Evolutionary conservation across 2,797 vertebrate species (phyloP).

Genomic region (Xyrichtys novacula): DNA sequence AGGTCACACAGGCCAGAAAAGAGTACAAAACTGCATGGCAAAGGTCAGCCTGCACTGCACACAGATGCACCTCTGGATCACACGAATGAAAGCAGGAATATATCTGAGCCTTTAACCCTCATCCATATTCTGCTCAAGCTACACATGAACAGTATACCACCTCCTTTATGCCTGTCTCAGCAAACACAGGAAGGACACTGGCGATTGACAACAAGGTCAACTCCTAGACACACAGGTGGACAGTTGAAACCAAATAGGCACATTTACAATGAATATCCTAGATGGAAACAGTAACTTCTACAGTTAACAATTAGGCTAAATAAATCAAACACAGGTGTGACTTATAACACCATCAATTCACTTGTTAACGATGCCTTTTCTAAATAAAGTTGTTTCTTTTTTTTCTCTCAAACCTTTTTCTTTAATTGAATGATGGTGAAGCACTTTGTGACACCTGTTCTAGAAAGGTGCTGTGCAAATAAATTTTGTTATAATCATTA

Average conservation of each 20-base stretch:
- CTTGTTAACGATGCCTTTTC: no score
- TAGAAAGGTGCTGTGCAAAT: no score
- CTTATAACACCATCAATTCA: no score
- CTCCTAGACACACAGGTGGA: neutral
- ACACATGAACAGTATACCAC: neutral
- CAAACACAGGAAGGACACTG: neutral
- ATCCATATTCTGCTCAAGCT: slow-evolving; percentile 11
- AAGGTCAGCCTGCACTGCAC: slow-evolving; percentile 9
- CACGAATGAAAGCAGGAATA: slow-evolving; percentile 15
- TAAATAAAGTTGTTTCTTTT: no score
- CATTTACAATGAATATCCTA: neutral
- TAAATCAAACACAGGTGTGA: no score
- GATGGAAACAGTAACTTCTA: no score
- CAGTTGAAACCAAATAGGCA: neutral
- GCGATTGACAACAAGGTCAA: neutral
- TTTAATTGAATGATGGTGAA: no score
- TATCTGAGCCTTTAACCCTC: neutral
- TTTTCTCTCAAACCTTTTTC: no score
- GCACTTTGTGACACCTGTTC: no score
- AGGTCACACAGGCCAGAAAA: slow-evolving; percentile 46
- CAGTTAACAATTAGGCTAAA: no score
- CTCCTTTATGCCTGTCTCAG: neutral
- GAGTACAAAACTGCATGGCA: slow-evolving; percentile 29
- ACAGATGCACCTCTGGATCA: slow-evolving; percentile 19
- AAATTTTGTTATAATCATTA: no score